Conservation (phyloP, 2,113 vertebrate genomes). For the Coptodon rendalli region DNA sequence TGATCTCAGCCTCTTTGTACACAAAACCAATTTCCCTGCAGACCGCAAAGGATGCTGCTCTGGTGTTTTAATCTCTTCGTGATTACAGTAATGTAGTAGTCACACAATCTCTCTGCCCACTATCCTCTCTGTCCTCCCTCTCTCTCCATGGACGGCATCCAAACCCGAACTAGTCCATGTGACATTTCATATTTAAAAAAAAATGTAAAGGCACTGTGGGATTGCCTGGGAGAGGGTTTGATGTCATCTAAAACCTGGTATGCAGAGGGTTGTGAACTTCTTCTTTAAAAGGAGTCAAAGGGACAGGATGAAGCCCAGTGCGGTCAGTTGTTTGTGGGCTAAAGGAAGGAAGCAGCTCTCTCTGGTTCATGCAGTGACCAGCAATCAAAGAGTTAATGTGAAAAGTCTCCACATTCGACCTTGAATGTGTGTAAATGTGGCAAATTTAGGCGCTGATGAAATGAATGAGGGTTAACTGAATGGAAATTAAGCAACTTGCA, state of each 20-base stretch:
- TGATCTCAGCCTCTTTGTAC: conserved; percentile 30
- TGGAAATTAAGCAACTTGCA: background rate
- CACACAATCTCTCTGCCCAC: background rate
- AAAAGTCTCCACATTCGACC: background rate
- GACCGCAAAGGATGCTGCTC: conserved; percentile 30
- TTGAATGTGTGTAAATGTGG: background rate
- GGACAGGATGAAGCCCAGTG: background rate
- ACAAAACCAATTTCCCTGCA: conserved; percentile 16
- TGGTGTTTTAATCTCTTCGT: conserved; percentile 39
- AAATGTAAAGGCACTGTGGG: background rate
- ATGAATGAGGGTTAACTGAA: background rate
- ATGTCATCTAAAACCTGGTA: conserved; percentile 16
- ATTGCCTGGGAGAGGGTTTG: conserved; percentile 1
- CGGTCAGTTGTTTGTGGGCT: background rate
- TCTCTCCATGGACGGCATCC: background rate
- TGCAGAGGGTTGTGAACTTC: conserved; percentile 18
- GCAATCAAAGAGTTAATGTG: background rate
- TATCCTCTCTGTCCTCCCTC: background rate
- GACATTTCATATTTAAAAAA: background rate
- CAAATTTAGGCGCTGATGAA: background rate
- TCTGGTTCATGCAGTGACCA: background rate
- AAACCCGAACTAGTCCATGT: background rate
- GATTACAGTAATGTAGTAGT: conserved; percentile 43
- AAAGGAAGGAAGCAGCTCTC: background rate
- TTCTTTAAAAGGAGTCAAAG: conserved; percentile 14